A percentile compares a stretch with the other conserved stretches of the same genome.
Evolutionary conservation across 2,888 invertebrate species (phyloP).

Genomic region (Nemotelus pantherinus): DNA sequence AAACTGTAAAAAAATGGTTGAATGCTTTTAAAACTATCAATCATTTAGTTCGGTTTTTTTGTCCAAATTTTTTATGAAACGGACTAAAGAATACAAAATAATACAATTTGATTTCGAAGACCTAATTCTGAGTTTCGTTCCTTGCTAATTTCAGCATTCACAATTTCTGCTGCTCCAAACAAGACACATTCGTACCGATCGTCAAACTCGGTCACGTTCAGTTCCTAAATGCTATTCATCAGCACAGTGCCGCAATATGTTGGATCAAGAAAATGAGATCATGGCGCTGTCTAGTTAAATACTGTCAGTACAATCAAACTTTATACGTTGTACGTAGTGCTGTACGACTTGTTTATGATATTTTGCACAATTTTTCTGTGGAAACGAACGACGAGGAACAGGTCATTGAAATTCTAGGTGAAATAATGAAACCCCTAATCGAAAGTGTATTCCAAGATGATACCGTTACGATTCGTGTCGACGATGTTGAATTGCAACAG

Average conservation of each 20-base stretch:
- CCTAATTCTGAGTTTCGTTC: too few relatives aligned
- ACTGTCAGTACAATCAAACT: slow-evolving; percentile 74
- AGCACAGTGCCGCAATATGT: slow-evolving; percentile 72
- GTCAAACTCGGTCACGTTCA: slow-evolving; percentile 75
- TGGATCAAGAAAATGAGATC: slow-evolving; percentile 72
- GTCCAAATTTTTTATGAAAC: too few relatives aligned
- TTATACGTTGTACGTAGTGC: slow-evolving; percentile 77
- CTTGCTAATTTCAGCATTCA: slow-evolving; percentile 54
- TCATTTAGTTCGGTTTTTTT: too few relatives aligned
- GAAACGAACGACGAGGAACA: slow-evolving; percentile 66
- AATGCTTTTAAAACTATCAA: not conserved
- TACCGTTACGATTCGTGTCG: slow-evolving; percentile 61
- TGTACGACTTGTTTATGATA: slow-evolving; percentile 71
- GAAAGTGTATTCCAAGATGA: slow-evolving; percentile 66
- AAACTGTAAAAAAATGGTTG: too few relatives aligned
- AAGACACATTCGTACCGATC: slow-evolving; percentile 67
- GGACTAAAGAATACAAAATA: too few relatives aligned
- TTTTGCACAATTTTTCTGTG: slow-evolving; percentile 68
- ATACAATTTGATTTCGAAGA: too few relatives aligned
- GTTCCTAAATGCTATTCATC: slow-evolving; percentile 70
- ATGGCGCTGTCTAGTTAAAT: slow-evolving; percentile 74
- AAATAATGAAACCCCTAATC: slow-evolving; percentile 70
- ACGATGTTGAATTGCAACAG: slow-evolving; percentile 67
- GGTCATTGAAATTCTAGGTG: slow-evolving; percentile 68
- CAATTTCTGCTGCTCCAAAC: slow-evolving; percentile 54